phyloP scores from a whole-genome alignment of 2,888 invertebrate genomes.

The Scrobipalpa atriplicella region DNA sequence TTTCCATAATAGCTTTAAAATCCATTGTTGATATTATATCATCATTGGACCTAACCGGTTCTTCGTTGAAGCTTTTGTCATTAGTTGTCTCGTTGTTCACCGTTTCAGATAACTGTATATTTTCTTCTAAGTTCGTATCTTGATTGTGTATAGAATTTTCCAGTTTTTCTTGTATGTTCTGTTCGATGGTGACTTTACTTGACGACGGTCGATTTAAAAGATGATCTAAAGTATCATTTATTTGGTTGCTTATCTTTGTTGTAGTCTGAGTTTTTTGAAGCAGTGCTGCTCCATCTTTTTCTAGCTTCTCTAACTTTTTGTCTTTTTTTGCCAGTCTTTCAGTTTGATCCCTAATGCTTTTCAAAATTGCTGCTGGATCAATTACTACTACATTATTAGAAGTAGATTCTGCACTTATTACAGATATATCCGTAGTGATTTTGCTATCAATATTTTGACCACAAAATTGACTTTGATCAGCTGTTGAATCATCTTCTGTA shows the following conservation, averaged over 20 bases:
- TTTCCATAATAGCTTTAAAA: too few species aligned
- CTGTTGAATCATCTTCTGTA: slow-evolving; percentile 46
- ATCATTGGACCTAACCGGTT: too few species aligned
- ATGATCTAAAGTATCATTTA: slow-evolving; percentile 38
- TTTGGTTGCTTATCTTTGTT: slow-evolving; percentile 33
- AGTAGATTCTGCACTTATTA: neutral
- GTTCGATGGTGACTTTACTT: too few species aligned
- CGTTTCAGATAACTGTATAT: too few species aligned
- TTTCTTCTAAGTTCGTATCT: too few species aligned
- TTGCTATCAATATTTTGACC: neutral
- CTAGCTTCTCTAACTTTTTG: slow-evolving; percentile 14
- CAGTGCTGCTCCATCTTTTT: slow-evolving; percentile 28
- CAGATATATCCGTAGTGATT: slow-evolving; percentile 10
- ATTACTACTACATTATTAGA: slow-evolving; percentile 32
- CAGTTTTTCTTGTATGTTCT: neutral
- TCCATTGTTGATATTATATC: too few species aligned
- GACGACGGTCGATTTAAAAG: slow-evolving; percentile 42
- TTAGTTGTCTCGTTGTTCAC: too few species aligned
- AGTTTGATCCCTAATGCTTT: slow-evolving; percentile 50
- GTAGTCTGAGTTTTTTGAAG: slow-evolving; percentile 38
- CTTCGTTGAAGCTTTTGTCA: too few species aligned
- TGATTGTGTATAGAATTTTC: too few species aligned
- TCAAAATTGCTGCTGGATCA: slow-evolving; percentile 52
- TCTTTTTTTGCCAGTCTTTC: slow-evolving; percentile 37
- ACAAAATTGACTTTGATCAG: slow-evolving; percentile 33